phyloP scores from a whole-genome alignment of 2,797 vertebrate species.

The Phrynocephalus forsythii region DNA sequence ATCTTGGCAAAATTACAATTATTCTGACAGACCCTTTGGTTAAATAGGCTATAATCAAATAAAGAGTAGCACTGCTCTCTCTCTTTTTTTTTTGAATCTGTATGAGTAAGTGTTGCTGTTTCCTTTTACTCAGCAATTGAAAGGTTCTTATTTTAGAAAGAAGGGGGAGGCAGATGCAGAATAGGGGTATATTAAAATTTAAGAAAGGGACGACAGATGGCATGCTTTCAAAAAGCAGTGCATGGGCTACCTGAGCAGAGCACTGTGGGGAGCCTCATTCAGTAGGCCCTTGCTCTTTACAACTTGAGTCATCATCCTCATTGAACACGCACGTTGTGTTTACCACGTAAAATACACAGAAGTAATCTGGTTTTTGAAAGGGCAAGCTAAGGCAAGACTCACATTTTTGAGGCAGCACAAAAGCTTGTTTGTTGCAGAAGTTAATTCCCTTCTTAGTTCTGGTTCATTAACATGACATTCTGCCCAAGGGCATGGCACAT shows the following conservation, averaged over 20 bases:
- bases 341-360: slow-evolving; percentile 4
- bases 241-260: not conserved
- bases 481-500: not conserved
- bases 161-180: not conserved
- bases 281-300: not conserved
- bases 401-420: not conserved
- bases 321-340: not conserved
- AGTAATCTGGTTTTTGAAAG: not conserved
- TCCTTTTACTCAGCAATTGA: not conserved
- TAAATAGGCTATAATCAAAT: not conserved
- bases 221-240: slow-evolving; percentile 25
- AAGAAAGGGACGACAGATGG: slow-evolving; percentile 1
- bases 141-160: not conserved
- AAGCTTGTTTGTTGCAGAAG: no score
- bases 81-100: not conserved
- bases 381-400: slow-evolving; percentile 1
- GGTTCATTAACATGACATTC: not conserved
- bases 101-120: not conserved
- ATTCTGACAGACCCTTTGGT: not conserved
- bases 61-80: not conserved
- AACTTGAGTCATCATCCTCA: not conserved
- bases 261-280: not conserved
- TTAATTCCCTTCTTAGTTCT: not conserved
- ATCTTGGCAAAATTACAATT: not conserved
- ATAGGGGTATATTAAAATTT: not conserved